phyloP scores from a whole-genome alignment of 2,797 vertebrate species.

The Hypotaenidia philippensis region DNA sequence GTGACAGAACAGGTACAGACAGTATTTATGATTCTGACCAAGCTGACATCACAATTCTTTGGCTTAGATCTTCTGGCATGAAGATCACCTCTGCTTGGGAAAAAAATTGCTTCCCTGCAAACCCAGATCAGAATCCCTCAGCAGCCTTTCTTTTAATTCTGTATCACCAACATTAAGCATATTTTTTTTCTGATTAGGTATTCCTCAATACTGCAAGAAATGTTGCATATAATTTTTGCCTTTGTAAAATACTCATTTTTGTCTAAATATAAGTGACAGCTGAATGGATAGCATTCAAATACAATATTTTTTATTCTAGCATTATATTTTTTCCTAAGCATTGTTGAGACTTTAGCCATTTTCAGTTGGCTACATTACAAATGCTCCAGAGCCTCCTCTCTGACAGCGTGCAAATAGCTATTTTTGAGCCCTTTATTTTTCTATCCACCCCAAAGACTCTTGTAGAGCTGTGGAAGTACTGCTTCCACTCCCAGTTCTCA shows the following conservation, averaged over 20 bases:
- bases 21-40: not conserved
- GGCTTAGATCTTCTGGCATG: not conserved
- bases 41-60: rapidly evolving
- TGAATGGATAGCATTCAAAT: not conserved
- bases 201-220: not conserved
- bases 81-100: not conserved
- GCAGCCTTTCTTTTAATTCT: not conserved
- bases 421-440: not conserved
- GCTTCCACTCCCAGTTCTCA: not conserved
- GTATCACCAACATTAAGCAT: not conserved
- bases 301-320: not conserved
- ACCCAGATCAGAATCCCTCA: not conserved
- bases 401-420: not conserved
- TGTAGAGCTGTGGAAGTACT: not conserved
- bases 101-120: not conserved
- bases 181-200: not conserved
- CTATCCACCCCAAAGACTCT: not conserved
- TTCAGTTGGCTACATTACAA: not conserved
- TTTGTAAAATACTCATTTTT: not conserved
- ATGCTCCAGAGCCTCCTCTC: not conserved
- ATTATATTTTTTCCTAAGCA: not conserved
- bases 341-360: not conserved
- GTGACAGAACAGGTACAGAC: not conserved
- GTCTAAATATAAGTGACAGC: not conserved
- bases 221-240: not conserved